A percentile compares a stretch with the other conserved stretches of the same genome.
phyloP scores from a whole-genome alignment of 92 coral and sea anemone species.

The Palythoa heliodiscus region DNA sequence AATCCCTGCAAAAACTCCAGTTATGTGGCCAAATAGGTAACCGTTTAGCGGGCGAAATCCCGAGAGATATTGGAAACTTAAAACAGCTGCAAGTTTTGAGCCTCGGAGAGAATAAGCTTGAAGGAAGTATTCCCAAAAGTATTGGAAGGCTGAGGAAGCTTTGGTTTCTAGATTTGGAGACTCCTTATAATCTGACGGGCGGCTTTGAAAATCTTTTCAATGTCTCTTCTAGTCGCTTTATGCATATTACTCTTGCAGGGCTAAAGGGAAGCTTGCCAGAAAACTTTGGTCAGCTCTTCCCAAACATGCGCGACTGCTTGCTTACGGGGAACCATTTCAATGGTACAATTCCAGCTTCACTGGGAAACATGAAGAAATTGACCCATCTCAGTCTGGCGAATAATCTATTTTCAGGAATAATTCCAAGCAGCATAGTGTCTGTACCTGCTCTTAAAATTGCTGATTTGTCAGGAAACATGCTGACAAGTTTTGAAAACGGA shows the following conservation, averaged over 20 bases:
- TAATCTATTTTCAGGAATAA: constrained; percentile 55
- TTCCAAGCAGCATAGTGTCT: constrained; percentile 58
- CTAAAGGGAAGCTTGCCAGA: constrained; percentile 63
- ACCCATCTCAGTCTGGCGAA: constrained; percentile 55
- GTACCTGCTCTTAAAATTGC: constrained; percentile 53
- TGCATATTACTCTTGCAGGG: constrained; percentile 72
- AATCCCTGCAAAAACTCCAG: constrained; percentile 60
- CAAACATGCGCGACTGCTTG: constrained; percentile 68
- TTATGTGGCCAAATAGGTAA: constrained; percentile 51
- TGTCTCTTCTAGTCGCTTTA: constrained; percentile 55
- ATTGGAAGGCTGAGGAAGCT: constrained; percentile 66
- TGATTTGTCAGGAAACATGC: constrained; percentile 57
- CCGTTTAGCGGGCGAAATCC: constrained; percentile 59
- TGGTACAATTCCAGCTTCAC: constrained; percentile 60
- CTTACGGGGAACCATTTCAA: constrained; percentile 60
- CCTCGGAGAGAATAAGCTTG: constrained; percentile 63
- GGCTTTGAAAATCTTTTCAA: constrained; percentile 60
- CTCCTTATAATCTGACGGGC: constrained; percentile 34
- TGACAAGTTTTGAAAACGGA: constrained; percentile 56
- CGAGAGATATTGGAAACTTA: constrained; percentile 70
- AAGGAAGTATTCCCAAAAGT: constrained; percentile 71
- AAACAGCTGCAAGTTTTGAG: constrained; percentile 79
- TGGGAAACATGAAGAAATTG: constrained; percentile 58
- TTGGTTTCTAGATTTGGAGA: constrained; percentile 79
- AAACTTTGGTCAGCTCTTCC: constrained; percentile 68